Conservation (phyloP, 2,113 vertebrate species). For the Brachypteracias leptosomus region DNA sequence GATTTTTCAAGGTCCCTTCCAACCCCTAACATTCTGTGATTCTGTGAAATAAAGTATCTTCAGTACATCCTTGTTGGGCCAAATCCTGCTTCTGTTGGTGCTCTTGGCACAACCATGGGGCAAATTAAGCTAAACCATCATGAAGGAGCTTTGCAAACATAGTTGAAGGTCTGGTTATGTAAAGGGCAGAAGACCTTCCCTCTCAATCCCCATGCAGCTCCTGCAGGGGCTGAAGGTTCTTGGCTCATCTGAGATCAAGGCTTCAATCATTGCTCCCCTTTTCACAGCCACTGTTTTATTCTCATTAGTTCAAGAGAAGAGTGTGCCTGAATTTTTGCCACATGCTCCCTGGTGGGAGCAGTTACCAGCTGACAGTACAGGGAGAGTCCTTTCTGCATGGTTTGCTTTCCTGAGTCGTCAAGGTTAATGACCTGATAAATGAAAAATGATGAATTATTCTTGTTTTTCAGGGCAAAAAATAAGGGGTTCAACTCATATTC, state of each 20-base stretch:
- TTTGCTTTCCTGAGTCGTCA: background rate
- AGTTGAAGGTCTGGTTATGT: background rate
- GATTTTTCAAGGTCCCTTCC: no score
- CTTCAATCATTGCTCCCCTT: background rate
- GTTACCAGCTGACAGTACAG: background rate
- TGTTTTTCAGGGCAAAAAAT: background rate
- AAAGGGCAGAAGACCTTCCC: background rate
- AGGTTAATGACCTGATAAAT: background rate
- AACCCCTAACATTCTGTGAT: no score
- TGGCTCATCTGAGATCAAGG: background rate
- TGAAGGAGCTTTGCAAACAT: background rate
- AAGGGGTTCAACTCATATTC: background rate
- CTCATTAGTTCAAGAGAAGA: background rate
- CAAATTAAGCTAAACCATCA: background rate
- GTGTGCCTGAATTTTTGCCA: background rate
- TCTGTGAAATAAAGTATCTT: background rate
- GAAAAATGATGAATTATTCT: background rate
- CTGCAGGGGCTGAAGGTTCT: background rate
- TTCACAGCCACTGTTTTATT: background rate
- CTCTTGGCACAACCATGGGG: background rate
- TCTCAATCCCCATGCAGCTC: background rate
- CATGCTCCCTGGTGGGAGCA: background rate
- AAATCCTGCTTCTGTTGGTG: background rate
- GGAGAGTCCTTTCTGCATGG: background rate
- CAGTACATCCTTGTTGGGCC: background rate